Conservation (phyloP, 2,888 invertebrate genomes). For the Mongoloraphidia duomilia region DNA sequence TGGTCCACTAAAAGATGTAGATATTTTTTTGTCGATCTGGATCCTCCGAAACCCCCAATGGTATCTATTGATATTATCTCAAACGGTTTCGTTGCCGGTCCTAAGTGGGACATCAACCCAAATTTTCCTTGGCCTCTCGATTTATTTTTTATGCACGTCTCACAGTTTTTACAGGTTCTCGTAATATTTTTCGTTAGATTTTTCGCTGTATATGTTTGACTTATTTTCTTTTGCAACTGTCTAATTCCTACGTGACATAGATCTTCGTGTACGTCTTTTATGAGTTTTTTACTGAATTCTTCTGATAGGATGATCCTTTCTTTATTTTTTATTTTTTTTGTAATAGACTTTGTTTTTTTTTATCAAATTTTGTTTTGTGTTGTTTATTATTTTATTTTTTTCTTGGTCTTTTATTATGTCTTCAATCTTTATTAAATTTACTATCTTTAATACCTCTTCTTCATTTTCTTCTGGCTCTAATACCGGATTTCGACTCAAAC, state of each 20-base stretch:
- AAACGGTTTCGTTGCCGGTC: conserved; percentile 18
- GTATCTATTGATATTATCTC: conserved; percentile 20
- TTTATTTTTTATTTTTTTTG: conserved; percentile 7
- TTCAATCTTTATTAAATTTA: conserved; percentile 3
- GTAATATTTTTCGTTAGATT: conserved; percentile 5
- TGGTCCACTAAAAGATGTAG: conserved; percentile 19
- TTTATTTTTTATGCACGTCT: conserved; percentile 18
- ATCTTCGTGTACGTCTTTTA: conserved; percentile 8
- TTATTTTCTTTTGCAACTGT: background rate
- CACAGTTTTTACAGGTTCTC: conserved; percentile 3
- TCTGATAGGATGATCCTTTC: conserved; percentile 11
- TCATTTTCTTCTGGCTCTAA: conserved; percentile 6
- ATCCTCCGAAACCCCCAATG: conserved; percentile 18
- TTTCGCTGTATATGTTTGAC: conserved; percentile 5
- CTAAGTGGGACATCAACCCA: conserved; percentile 16
- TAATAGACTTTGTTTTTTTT: conserved; percentile 7
- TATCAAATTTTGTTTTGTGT: conserved; percentile 2
- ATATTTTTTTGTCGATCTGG: conserved; percentile 18
- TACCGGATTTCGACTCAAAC: conserved; percentile 12
- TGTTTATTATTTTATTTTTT: conserved; percentile 1
- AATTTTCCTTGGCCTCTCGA: conserved; percentile 15
- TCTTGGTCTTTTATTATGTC: conserved; percentile 2
- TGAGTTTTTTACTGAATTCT: conserved; percentile 8
- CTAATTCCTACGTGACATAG: conserved; percentile 5
- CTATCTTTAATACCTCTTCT: conserved; percentile 4